Evolutionary conservation across 2,888 invertebrate genomes (phyloP).

Genomic region (Eristalis tenax): DNA sequence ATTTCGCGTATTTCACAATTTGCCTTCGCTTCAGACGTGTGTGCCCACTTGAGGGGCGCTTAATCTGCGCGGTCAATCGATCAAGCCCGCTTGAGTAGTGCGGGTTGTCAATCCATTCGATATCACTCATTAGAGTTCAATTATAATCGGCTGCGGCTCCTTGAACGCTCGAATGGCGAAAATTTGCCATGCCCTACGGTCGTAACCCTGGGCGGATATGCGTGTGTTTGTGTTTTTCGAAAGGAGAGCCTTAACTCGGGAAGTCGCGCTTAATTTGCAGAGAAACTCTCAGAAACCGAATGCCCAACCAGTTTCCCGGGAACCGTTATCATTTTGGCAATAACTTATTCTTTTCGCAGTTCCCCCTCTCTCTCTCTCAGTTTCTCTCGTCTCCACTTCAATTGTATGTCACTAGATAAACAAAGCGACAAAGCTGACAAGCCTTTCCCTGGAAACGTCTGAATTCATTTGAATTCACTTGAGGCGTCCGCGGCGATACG

Average conservation of each 20-base stretch:
- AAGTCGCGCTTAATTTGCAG: no score
- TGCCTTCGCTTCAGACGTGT: not conserved
- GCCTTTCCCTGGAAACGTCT: constrained; percentile 20
- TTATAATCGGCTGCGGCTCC: constrained; percentile 11
- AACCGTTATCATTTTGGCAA: not conserved
- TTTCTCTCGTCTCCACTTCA: not conserved
- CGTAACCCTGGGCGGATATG: not conserved
- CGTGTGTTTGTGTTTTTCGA: not conserved
- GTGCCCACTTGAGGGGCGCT: not conserved
- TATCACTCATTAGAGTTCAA: constrained; percentile 18
- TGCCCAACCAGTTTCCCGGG: not conserved
- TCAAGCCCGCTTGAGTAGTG: not conserved
- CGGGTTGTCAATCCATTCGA: constrained; percentile 40
- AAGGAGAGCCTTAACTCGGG: no score
- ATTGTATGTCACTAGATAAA: constrained; percentile 32
- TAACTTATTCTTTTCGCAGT: not conserved
- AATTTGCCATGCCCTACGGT: not conserved
- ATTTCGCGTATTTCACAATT: not conserved
- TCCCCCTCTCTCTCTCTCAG: no score
- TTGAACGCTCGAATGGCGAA: not conserved
- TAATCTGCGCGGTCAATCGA: not conserved
- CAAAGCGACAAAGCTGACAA: constrained; percentile 12
- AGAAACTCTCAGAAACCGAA: no score
- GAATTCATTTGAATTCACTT: constrained; percentile 58
- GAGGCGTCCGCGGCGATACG: constrained; percentile 36